A percentile compares a stretch with the other conserved stretches of the same genome.
Conservation (phyloP, 2,113 vertebrate genomes). For the Azemiops feae region DNA sequence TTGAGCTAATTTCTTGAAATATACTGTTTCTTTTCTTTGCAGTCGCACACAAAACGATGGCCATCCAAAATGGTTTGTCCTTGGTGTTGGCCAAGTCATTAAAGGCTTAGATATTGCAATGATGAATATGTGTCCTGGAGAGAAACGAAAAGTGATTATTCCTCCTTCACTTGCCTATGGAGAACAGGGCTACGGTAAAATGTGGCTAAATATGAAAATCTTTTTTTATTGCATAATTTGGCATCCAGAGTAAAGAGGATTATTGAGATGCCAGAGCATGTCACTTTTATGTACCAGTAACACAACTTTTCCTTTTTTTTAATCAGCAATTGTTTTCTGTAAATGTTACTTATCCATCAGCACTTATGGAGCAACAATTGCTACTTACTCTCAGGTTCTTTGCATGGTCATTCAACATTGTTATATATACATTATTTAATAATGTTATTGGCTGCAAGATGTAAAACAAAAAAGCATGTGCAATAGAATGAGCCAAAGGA, state of each 20-base stretch:
- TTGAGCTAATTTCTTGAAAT: not conserved
- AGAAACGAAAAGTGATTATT: slow-evolving; percentile 89
- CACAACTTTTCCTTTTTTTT: not conserved
- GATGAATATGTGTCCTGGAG: slow-evolving; percentile 91
- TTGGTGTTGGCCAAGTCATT: slow-evolving; percentile 94
- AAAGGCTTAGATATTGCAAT: slow-evolving; percentile 92
- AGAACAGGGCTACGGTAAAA: slow-evolving; percentile 83
- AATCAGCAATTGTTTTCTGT: not conserved
- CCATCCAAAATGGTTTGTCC: slow-evolving; percentile 94
- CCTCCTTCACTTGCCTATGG: slow-evolving; percentile 89
- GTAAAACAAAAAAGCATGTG: not conserved
- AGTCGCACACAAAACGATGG: slow-evolving; percentile 88
- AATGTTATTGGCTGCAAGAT: not conserved
- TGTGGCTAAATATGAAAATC: slow-evolving; percentile 29
- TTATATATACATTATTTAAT: not conserved
- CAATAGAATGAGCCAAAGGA: not conserved
- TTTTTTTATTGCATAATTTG: slow-evolving; percentile 11
- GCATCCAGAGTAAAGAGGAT: slow-evolving; percentile 11
- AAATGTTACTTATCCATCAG: not conserved
- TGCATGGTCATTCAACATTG: not conserved
- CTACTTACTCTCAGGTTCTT: not conserved
- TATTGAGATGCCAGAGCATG: not conserved
- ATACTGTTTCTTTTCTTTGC: slow-evolving; percentile 24
- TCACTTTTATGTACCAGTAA: not conserved
- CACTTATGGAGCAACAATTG: not conserved